Conservation (phyloP, 1,140 invertebrate species). For the Leguminivora glycinivorella region DNA sequence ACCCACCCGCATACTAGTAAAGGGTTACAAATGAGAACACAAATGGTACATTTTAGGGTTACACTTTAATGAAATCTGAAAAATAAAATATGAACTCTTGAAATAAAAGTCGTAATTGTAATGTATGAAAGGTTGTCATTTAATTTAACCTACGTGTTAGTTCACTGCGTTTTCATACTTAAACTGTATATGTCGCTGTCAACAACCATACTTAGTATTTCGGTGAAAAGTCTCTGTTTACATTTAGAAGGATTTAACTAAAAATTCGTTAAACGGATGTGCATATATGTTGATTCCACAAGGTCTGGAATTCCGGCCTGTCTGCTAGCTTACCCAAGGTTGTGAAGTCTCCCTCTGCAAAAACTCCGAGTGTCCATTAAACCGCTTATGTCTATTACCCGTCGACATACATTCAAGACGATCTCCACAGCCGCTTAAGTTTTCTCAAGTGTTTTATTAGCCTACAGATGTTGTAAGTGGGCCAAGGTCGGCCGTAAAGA, state of each 20-base stretch:
- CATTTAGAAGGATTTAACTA: no score
- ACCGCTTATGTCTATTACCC: not conserved
- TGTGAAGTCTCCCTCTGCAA: not conserved
- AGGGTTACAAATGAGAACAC: slow-evolving; percentile 7
- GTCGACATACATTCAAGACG: slow-evolving; percentile 6
- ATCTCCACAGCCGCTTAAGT: slow-evolving; percentile 3
- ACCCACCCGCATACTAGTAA: not conserved
- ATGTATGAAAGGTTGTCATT: no score
- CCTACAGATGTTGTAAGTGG: slow-evolving; percentile 31
- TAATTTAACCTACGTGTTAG: no score
- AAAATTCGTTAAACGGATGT: no score
- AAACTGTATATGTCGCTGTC: no score
- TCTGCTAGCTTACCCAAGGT: not conserved
- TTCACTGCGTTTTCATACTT: no score
- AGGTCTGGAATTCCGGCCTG: not conserved
- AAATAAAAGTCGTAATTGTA: no score
- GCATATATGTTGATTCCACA: not conserved
- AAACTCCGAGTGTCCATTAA: not conserved
- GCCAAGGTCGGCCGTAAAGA: slow-evolving; percentile 43
- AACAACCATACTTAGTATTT: no score
- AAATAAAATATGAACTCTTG: no score
- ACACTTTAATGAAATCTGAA: no score
- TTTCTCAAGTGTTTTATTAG: slow-evolving; percentile 13
- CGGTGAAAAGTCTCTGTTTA: no score
- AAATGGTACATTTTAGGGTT: not conserved